Evolutionary conservation across 2,888 invertebrate species (phyloP).

Genomic region (Microctonus brassicae): DNA sequence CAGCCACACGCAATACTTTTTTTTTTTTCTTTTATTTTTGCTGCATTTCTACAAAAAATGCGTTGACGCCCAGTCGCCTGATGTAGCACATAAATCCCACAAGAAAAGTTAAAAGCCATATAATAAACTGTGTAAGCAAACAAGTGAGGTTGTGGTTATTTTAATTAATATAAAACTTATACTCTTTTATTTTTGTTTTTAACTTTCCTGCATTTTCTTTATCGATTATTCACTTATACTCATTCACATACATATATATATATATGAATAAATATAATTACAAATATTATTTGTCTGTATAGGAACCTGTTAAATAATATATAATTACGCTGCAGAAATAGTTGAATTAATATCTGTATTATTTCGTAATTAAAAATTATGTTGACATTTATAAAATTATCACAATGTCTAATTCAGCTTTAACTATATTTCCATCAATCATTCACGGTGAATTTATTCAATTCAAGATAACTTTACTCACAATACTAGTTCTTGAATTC

Average conservation of each 20-base stretch:
- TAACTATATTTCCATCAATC: too few species aligned
- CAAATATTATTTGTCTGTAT: too few species aligned
- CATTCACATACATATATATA: background rate
- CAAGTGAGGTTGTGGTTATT: constrained; percentile 57
- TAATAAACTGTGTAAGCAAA: constrained; percentile 37
- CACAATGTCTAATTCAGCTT: too few species aligned
- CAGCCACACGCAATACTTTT: background rate
- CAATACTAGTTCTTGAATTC: too few species aligned
- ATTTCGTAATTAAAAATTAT: too few species aligned
- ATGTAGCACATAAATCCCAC: constrained; percentile 37
- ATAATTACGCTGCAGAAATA: too few species aligned
- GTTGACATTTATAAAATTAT: too few species aligned
- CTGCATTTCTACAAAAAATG: background rate
- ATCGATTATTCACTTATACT: background rate
- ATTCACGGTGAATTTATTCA: too few species aligned
- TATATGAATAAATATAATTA: too few species aligned
- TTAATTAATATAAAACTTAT: constrained; percentile 54
- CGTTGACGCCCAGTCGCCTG: background rate
- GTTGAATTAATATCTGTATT: too few species aligned
- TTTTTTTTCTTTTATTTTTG: background rate
- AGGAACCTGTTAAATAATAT: too few species aligned
- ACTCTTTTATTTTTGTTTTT: constrained; percentile 6
- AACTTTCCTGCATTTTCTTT: background rate
- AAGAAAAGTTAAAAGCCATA: constrained; percentile 40
- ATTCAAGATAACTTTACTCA: too few species aligned